Conservation (phyloP, 2,113 vertebrate genomes). For the Tychaedon coryphoeus region DNA sequence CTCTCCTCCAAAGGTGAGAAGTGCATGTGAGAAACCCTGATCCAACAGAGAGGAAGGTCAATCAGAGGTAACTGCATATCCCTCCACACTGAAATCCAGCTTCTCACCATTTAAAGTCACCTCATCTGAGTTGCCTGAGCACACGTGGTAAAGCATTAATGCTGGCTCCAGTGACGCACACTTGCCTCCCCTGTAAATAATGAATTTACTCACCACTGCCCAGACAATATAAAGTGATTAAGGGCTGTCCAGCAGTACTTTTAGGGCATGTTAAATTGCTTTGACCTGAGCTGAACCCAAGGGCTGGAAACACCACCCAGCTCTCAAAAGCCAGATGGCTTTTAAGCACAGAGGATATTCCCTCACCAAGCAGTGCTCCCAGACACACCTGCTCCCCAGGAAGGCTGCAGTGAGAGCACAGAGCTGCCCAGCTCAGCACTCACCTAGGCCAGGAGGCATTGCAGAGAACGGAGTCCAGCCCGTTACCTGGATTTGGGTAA, state of each 20-base stretch:
- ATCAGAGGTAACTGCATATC: background rate
- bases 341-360: background rate
- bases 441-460: background rate
- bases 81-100: background rate
- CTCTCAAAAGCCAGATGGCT: slow-evolving; percentile 15
- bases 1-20: background rate
- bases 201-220: background rate
- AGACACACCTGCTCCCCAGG: background rate
- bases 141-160: background rate
- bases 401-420: background rate
- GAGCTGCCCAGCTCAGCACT: background rate
- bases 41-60: background rate
- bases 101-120: background rate
- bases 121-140: background rate
- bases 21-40: background rate
- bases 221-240: slow-evolving; percentile 28
- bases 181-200: background rate
- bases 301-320: background rate
- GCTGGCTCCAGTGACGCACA: background rate
- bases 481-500: background rate
- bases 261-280: slow-evolving; percentile 26
- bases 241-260: background rate
- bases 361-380: background rate
- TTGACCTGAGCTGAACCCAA: slow-evolving; percentile 33
- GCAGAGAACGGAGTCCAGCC: background rate